These are phyloP conservation scores for Notiomystis cincta DNA, from an alignment of 2,113 vertebrate genomes.

Conservation along the genomic window DNA sequence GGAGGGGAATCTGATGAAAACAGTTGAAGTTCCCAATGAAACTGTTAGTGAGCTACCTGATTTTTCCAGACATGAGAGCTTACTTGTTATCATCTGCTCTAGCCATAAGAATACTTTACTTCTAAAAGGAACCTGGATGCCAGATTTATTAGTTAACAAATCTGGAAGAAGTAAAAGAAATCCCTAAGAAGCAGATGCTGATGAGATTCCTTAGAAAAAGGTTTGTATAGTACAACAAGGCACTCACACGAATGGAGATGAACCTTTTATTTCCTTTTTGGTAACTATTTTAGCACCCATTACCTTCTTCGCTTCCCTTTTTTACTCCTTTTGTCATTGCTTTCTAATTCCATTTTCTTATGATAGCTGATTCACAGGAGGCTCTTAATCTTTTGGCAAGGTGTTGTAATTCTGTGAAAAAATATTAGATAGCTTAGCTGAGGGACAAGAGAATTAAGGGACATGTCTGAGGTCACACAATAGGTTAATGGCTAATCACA, in stretches of 20 bases:
- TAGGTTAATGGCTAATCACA: slow-evolving; percentile 50
- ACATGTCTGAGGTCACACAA: slow-evolving; percentile 2
- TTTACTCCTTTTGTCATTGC: background rate
- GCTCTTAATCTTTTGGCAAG: slow-evolving; percentile 17
- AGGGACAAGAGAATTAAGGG: slow-evolving; percentile 24
- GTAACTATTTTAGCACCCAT: background rate
- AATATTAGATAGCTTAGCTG: background rate
- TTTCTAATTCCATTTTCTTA: background rate
- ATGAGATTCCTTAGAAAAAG: background rate
- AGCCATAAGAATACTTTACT: background rate
- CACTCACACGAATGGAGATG: background rate
- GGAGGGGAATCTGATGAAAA: background rate
- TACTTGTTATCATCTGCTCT: background rate
- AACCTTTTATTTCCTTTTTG: background rate
- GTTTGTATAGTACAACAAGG: background rate
- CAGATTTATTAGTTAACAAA: slow-evolving; percentile 31
- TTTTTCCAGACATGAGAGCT: background rate
- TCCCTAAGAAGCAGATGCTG: background rate
- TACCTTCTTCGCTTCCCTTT: background rate
- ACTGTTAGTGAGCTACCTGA: background rate
- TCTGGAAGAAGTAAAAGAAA: background rate
- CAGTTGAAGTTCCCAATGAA: background rate
- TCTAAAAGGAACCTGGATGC: background rate
- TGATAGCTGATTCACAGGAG: background rate
- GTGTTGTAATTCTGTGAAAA: slow-evolving; percentile 23